Conservation (phyloP, 2,888 invertebrate genomes). For the Troides oblongomaculatus region DNA sequence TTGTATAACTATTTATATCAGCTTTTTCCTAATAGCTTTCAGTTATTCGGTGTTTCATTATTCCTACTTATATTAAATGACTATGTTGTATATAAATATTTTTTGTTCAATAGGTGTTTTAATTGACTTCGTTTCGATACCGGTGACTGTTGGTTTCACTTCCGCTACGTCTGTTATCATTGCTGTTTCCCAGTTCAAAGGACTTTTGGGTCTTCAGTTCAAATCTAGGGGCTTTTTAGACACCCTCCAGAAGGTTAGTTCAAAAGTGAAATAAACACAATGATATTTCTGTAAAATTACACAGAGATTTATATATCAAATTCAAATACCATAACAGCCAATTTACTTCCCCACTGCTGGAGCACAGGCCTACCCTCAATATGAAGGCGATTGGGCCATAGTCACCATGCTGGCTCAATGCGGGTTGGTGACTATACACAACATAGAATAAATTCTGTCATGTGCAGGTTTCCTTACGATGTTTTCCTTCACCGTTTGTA, state of each 20-base stretch:
- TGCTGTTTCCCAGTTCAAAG: slow-evolving; percentile 90
- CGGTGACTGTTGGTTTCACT: slow-evolving; percentile 93
- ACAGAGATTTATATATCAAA: too few relatives aligned
- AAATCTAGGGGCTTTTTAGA: slow-evolving; percentile 87
- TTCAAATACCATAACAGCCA: too few relatives aligned
- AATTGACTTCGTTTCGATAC: slow-evolving; percentile 93
- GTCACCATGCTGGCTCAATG: too few relatives aligned
- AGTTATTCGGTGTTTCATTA: neutral
- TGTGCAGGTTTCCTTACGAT: too few relatives aligned
- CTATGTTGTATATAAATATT: neutral
- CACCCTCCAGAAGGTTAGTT: slow-evolving; percentile 81
- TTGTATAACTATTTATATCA: neutral
- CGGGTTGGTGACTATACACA: too few relatives aligned
- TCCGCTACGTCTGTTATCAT: slow-evolving; percentile 95
- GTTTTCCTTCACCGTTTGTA: too few relatives aligned
- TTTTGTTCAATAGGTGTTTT: slow-evolving; percentile 83
- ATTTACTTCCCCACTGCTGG: too few relatives aligned
- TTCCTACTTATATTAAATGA: neutral
- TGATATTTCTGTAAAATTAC: neutral
- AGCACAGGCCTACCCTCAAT: too few relatives aligned
- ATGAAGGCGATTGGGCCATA: too few relatives aligned
- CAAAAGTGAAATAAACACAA: neutral
- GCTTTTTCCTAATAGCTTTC: neutral
- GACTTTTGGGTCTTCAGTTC: slow-evolving; percentile 84
- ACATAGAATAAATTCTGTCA: too few relatives aligned